These are phyloP conservation scores for Ambastaia sidthimunki DNA, from an alignment of 2,797 vertebrate genomes.

Conservation along the genomic window DNA sequence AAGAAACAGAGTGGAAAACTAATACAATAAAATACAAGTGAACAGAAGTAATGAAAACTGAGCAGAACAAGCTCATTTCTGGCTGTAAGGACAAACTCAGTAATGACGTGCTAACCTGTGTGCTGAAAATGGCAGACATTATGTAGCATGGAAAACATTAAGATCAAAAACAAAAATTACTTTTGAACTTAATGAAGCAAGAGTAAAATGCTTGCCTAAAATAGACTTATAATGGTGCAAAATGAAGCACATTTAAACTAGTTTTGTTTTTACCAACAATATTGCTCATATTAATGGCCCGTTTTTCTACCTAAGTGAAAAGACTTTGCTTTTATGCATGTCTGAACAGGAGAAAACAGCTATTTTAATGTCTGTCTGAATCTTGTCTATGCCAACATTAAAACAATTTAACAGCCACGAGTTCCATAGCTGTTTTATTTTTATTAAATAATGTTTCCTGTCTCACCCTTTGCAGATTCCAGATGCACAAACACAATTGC, in stretches of 20 bases:
- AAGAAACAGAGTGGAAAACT: not conserved
- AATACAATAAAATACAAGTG: constrained; percentile 24
- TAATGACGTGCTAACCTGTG: not conserved
- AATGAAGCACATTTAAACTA: not conserved
- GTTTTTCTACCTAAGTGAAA: constrained; percentile 2
- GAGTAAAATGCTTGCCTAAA: not conserved
- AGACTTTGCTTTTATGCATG: not conserved
- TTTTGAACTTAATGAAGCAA: constrained; percentile 10
- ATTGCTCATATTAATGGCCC: not conserved
- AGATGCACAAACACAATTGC: constrained; percentile 55
- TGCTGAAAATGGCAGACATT: not conserved
- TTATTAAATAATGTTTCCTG: constrained; percentile 6
- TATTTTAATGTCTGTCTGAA: constrained; percentile 15
- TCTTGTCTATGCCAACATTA: constrained; percentile 4
- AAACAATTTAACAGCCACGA: not conserved
- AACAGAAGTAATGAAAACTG: not conserved
- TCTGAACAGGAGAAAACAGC: constrained; percentile 9
- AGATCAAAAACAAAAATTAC: not conserved
- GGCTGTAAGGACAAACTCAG: not conserved
- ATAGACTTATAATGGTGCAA: not conserved
- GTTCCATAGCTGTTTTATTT: constrained; percentile 7
- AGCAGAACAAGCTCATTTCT: not conserved
- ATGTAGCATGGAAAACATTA: constrained; percentile 13
- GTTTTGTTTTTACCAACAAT: not conserved
- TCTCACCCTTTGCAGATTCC: constrained; percentile 30